A percentile compares a stretch with the other conserved stretches of the same genome.
Evolutionary conservation across 2,113 vertebrate species (phyloP).

Genomic region (Ranitomeya variabilis): DNA sequence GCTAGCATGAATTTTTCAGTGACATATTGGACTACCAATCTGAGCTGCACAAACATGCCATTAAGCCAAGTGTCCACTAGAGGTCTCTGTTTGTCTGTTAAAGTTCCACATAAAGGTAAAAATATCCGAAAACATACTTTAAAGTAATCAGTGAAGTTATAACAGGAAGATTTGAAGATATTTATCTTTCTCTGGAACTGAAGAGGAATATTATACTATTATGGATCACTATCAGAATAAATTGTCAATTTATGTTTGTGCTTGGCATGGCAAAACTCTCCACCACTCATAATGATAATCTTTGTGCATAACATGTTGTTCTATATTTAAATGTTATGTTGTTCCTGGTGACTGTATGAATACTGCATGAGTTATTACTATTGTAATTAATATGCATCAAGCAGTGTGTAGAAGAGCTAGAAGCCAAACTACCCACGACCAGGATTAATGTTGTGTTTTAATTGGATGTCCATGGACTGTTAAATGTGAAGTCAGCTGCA

Average conservation of each 20-base stretch:
- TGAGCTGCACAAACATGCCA: neutral
- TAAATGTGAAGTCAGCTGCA: neutral
- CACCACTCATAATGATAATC: neutral
- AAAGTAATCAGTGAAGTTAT: constrained; percentile 4
- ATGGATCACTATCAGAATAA: constrained; percentile 3
- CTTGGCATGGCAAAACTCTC: neutral
- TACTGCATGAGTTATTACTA: neutral
- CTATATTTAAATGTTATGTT: neutral
- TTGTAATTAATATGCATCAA: constrained; percentile 15
- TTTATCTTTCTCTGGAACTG: neutral
- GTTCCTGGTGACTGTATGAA: constrained; percentile 6
- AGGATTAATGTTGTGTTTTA: neutral
- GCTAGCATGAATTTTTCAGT: neutral
- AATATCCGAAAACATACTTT: neutral
- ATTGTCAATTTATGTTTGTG: constrained; percentile 3
- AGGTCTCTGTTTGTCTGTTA: constrained; percentile 47
- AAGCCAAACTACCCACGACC: neutral
- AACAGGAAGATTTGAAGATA: neutral
- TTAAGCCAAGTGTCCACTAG: constrained; percentile 20
- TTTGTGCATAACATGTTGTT: neutral
- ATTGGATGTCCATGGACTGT: neutral
- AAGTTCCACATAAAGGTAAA: neutral
- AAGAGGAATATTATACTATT: constrained; percentile 1
- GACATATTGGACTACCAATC: neutral
- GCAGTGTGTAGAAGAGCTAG: neutral